phyloP scores from a whole-genome alignment of 2,113 vertebrate species.

The Eulemur rufifrons region DNA sequence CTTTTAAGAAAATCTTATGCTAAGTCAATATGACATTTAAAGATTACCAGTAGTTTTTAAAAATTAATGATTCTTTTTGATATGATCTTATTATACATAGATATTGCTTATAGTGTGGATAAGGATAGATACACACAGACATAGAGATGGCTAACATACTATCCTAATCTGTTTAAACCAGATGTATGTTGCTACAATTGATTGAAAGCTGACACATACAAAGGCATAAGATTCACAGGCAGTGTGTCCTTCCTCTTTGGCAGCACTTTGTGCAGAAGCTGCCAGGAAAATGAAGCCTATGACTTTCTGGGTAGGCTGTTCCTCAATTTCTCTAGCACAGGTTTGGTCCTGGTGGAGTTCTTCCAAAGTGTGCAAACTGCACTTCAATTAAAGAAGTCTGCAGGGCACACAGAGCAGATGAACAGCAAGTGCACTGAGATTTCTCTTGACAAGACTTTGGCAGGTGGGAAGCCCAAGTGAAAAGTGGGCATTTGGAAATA shows the following conservation, averaged over 20 bases:
- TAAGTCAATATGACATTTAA: constrained; percentile 43
- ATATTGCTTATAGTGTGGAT: not conserved
- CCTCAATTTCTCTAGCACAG: constrained; percentile 65
- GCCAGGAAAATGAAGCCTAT: constrained; percentile 57
- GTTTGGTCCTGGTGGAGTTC: constrained; percentile 71
- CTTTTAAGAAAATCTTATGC: constrained; percentile 21
- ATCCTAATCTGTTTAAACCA: not conserved
- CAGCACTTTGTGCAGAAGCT: not conserved
- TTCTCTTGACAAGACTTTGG: constrained; percentile 39
- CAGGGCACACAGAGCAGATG: constrained; percentile 71
- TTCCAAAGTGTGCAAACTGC: constrained; percentile 69
- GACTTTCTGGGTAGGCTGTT: constrained; percentile 56
- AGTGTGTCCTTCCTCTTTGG: not conserved
- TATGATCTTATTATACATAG: constrained; percentile 17
- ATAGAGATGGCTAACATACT: not conserved
- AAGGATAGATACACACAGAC: not conserved
- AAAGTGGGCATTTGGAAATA: constrained; percentile 70
- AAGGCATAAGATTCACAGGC: not conserved
- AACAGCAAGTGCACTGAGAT: constrained; percentile 58
- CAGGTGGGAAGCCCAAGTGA: constrained; percentile 65
- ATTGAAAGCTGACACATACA: not conserved
- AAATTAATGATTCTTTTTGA: not conserved
- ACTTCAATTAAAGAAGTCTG: constrained; percentile 78
- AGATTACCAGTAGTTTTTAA: not conserved
- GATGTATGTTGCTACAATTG: not conserved